A percentile compares a stretch with the other conserved stretches of the same genome.
These are phyloP conservation scores for Drosophila acutilabella DNA, from an alignment of 2,888 invertebrate species.

Conservation along the genomic window DNA sequence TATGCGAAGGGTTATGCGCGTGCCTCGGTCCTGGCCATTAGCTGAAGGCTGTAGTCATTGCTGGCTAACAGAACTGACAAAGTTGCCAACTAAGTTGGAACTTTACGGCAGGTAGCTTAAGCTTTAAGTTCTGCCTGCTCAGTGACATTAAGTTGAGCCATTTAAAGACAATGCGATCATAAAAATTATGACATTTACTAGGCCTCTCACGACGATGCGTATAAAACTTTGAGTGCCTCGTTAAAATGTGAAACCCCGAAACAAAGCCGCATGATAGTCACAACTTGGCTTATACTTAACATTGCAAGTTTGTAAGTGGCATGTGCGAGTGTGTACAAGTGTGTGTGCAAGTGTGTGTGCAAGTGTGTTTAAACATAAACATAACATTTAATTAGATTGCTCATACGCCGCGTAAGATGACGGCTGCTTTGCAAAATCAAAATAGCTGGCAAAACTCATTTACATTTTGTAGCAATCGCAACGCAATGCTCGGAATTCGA, in stretches of 20 bases:
- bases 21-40: constrained; percentile 58
- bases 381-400: constrained; percentile 75
- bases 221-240: constrained; percentile 66
- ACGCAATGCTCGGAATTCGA: constrained; percentile 8
- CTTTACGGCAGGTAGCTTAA: constrained; percentile 54
- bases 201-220: constrained; percentile 46
- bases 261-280: constrained; percentile 39
- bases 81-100: constrained; percentile 49
- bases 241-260: constrained; percentile 48
- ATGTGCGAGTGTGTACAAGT: constrained; percentile 3
- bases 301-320: constrained; percentile 53
- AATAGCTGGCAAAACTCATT: constrained; percentile 53
- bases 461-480: constrained; percentile 46
- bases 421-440: constrained; percentile 38
- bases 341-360: constrained; percentile 6
- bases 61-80: constrained; percentile 8
- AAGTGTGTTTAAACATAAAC: constrained; percentile 51
- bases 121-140: constrained; percentile 43
- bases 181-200: constrained; percentile 60
- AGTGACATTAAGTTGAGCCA: constrained; percentile 40
- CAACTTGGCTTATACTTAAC: constrained; percentile 37
- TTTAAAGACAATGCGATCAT: constrained; percentile 55
- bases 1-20: constrained; percentile 63
- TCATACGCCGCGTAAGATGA: constrained; percentile 47
- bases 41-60: constrained; percentile 29